Base-by-base conservation (phyloP, 2,113 vertebrate genomes). In the Amblyornis subalaris region DNA sequence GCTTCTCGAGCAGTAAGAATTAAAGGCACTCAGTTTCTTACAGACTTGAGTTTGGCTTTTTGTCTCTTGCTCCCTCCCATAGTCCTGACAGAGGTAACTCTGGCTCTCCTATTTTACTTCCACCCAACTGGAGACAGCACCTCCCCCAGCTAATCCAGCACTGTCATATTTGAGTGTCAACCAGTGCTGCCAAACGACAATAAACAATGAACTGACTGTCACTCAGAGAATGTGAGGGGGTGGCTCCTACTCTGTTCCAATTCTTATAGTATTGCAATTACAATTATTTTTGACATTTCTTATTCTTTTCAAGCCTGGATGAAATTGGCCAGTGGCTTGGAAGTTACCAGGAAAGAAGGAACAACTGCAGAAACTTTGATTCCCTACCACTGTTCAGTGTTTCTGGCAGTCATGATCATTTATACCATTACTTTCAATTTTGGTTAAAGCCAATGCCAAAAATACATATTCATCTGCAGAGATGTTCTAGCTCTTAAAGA, bases 261-360 rank as follows among this genome's bases (percentile, higher is more conserved):
- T 66, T 70, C 83, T 80, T 50, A 54, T 1, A 36, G 33, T 62
- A 88, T 36, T 64, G 44, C 72, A 84, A 62, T 81, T 70, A 66
- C 48, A 93, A 81, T 86, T 95, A 94, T 71, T 82, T 94, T 94
- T 94, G 47, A 94, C 80, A 89, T 89, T 92, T 85, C 60, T 73
- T 54, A 44, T 61, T 72, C 83, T 93, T 89, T 75, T 78, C 80
- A 88, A 89, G 71, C 48, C 74, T 57, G 53, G 33, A 72, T 87
- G 40, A 75, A 91, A 93, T 48, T 44, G 53, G 44, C 65, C 77
- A 67, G 38, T 6, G 10, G 33, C 61, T 95, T 69, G 36, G 31
- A 91, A 87, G 53, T 81, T 82, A 75, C 13, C 31, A 75, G 65
- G 9, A 91, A 91, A 75, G 38, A 78, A 74, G 24, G 38, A 91